A percentile compares a stretch with the other conserved stretches of the same genome.
Evolutionary conservation across 2,888 invertebrate genomes (phyloP).

Genomic region (Pyralis farinalis): DNA sequence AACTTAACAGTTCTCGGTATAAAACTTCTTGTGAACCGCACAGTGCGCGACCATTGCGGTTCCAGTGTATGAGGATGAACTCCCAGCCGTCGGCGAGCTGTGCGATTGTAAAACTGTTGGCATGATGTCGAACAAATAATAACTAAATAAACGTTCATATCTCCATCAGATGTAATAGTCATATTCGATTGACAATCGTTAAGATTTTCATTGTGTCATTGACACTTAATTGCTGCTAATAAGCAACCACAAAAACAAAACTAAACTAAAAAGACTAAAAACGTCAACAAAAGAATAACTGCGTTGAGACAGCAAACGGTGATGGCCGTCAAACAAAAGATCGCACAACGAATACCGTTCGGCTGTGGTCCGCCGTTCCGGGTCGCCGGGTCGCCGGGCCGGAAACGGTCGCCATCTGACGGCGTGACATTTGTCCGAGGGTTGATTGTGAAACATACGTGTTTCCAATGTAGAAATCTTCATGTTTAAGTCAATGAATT

Average conservation of each 20-base stretch:
- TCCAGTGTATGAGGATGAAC: no score
- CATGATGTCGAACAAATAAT: no score
- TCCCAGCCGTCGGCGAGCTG: no score
- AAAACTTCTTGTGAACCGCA: no score
- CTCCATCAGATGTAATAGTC: no score
- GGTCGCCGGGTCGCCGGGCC: conserved; percentile 28
- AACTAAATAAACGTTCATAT: no score
- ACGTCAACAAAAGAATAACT: neutral
- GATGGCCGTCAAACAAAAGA: neutral
- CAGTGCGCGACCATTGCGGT: no score
- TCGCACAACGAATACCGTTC: conserved; percentile 22
- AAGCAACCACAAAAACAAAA: neutral
- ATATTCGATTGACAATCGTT: no score
- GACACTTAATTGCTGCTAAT: neutral
- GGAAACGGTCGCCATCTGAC: conserved; percentile 37
- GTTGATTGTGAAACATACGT: neutral
- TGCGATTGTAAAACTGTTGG: no score
- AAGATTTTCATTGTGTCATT: neutral
- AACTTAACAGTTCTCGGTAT: no score
- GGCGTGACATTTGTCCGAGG: conserved; percentile 10
- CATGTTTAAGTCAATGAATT: no score
- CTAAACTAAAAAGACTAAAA: neutral
- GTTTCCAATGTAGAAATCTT: no score
- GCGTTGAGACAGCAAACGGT: conserved; percentile 1
- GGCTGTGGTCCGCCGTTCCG: conserved; percentile 23